These are phyloP conservation scores for Sebastes reedi DNA, from an alignment of 2,797 vertebrate genomes.

Conservation along the genomic window DNA sequence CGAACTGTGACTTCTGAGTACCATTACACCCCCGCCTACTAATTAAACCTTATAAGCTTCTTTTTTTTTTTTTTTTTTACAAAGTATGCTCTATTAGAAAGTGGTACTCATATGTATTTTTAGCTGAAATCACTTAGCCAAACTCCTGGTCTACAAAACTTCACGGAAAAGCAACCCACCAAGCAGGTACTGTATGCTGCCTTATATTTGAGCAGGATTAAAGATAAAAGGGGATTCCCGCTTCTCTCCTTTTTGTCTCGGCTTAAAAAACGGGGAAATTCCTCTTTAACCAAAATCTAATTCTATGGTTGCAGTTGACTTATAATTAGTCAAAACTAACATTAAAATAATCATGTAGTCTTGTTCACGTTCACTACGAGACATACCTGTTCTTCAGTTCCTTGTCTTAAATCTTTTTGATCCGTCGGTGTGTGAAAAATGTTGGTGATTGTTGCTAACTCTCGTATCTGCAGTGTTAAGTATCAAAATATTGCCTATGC, in stretches of 20 bases:
- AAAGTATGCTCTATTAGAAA: background rate
- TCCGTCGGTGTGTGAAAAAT: background rate
- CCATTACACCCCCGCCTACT: background rate
- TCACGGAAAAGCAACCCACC: background rate
- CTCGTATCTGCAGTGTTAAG: slow-evolving; percentile 28
- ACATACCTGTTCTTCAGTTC: background rate
- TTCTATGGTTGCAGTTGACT: background rate
- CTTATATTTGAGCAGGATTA: background rate
- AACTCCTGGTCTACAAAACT: background rate
- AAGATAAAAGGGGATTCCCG: background rate
- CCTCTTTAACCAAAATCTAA: background rate
- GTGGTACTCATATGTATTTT: background rate
- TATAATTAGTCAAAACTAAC: slow-evolving; percentile 9
- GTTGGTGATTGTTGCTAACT: background rate
- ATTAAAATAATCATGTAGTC: slow-evolving; percentile 3
- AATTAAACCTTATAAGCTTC: background rate
- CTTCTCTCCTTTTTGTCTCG: background rate
- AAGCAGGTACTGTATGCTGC: background rate
- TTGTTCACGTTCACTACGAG: background rate
- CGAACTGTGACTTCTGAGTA: background rate
- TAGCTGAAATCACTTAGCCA: background rate
- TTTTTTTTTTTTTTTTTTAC: background rate
- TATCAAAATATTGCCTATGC: slow-evolving; percentile 42
- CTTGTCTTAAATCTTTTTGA: background rate
- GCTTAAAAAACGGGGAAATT: background rate